Evolutionary conservation across 1,140 invertebrate genomes (phyloP), one percentile per base, ranked within the genome.

Genomic region (Drosophila micromelanica): DNA sequence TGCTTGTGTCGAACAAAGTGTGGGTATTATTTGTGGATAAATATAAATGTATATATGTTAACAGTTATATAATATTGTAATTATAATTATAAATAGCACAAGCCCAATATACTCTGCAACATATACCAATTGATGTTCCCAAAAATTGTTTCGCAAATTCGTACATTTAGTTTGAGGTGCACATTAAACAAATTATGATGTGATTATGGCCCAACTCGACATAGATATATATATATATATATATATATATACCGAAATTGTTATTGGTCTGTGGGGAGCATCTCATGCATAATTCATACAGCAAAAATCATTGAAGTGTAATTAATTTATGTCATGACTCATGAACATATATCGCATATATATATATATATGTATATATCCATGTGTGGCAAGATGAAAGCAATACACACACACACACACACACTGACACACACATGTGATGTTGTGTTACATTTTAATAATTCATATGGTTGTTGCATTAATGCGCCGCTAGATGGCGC

Each of bases 401-500:
- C 67, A 73, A 81, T 81, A 67, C 48, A 40, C 32, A 30, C 5
- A 27, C 27, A 27, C 40, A 40, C 71, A 30, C 15, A 55, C 37
- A 38, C 62, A 67, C 60, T 57, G 35, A 15, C 15, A 37, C 30
- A 43, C 9, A 20, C 27, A 37, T 30, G 15, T 42, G 9, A 20
- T 57, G 9, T 59, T 49, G 59, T 52, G 17, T 64, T 37, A 54
- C 45, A 87, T 87, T 79, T 79, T 74, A 79, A 87, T 89, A 89
- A 78, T 87, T 89, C 84, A 87, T 87, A 76, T 82, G 78, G 78
- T 82, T 89, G 82, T 79, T 78, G 72, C 76, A 73, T 82, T 76
- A 67, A 63, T 70, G 40, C 20, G 46, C 52, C 59, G 27, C 43
- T 64, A 51, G 59, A 57, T 56, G 67, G 49, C 60, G 64, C 54